Percentiles rank a stretch among this genome's conserved stretches.
Evolutionary conservation across 2,888 invertebrate species (phyloP).

Genomic region (Ornithoptera alexandrae): DNA sequence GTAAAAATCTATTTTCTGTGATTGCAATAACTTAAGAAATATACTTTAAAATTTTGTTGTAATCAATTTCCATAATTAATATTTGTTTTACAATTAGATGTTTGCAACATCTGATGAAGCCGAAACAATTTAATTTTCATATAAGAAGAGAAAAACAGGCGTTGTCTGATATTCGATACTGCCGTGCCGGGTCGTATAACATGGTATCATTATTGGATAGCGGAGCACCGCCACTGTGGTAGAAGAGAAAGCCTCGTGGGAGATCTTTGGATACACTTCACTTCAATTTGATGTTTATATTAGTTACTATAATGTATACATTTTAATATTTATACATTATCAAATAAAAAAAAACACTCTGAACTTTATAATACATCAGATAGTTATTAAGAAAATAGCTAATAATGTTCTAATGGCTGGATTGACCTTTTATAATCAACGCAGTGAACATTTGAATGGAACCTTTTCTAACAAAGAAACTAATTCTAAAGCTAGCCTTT

Average conservation of each 20-base stretch:
- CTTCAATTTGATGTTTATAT: slow-evolving; percentile 27
- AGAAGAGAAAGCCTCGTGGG: slow-evolving; percentile 59
- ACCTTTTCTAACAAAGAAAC: no score
- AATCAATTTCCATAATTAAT: no score
- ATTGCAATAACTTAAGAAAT: no score
- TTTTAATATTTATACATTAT: neutral
- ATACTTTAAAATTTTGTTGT: no score
- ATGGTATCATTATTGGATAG: slow-evolving; percentile 56
- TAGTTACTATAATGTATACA: neutral
- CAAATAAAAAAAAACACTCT: neutral
- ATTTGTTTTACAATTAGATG: no score
- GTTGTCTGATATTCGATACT: slow-evolving; percentile 58
- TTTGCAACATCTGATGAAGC: neutral
- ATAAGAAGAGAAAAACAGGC: slow-evolving; percentile 32
- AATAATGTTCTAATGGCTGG: no score
- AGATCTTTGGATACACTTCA: slow-evolving; percentile 45
- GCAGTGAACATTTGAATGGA: no score
- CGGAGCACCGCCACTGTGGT: slow-evolving; percentile 63
- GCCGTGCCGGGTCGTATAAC: slow-evolving; percentile 41
- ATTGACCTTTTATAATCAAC: no score
- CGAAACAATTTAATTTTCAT: slow-evolving; percentile 5
- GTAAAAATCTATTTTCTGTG: no score
- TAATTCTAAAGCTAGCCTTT: no score
- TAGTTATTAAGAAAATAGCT: no score
- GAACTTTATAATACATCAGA: neutral